These are phyloP conservation scores for Ataeniobius toweri DNA, from an alignment of 2,797 vertebrate genomes.

Conservation along the genomic window DNA sequence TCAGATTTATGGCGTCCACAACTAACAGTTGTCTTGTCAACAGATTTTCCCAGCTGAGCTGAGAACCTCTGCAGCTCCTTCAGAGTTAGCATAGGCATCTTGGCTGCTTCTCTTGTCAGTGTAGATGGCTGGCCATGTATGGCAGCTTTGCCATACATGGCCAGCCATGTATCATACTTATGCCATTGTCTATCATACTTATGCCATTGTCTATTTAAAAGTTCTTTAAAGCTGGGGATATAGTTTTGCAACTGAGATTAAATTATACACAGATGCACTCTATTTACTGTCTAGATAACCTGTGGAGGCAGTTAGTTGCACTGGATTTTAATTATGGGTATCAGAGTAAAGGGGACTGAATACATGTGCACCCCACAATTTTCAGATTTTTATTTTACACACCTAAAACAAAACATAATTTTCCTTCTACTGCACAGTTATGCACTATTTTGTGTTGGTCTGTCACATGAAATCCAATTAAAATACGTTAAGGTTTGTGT, in stretches of 20 bases:
- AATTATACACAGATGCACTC: slow-evolving; percentile 19
- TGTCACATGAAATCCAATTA: neutral
- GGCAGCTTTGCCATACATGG: too few species aligned
- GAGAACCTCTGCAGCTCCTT: neutral
- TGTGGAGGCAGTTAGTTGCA: neutral
- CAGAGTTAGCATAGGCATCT: neutral
- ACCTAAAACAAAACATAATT: neutral
- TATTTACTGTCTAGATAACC: neutral
- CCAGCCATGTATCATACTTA: too few species aligned
- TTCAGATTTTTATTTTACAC: neutral
- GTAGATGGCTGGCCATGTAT: too few species aligned
- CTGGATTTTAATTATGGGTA: neutral
- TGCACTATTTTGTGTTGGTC: neutral
- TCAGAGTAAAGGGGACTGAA: neutral
- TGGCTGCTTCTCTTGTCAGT: too few species aligned
- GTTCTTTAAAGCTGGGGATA: neutral
- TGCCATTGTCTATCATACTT: too few species aligned
- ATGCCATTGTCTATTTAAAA: neutral
- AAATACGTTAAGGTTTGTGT: too few species aligned
- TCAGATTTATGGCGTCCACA: neutral
- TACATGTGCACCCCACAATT: neutral
- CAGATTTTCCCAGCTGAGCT: neutral
- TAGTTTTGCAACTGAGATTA: slow-evolving; percentile 2
- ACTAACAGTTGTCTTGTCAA: neutral
- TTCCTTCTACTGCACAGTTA: neutral